Conservation (phyloP, 2,888 invertebrate genomes). For the Ectemnius continuus region DNA sequence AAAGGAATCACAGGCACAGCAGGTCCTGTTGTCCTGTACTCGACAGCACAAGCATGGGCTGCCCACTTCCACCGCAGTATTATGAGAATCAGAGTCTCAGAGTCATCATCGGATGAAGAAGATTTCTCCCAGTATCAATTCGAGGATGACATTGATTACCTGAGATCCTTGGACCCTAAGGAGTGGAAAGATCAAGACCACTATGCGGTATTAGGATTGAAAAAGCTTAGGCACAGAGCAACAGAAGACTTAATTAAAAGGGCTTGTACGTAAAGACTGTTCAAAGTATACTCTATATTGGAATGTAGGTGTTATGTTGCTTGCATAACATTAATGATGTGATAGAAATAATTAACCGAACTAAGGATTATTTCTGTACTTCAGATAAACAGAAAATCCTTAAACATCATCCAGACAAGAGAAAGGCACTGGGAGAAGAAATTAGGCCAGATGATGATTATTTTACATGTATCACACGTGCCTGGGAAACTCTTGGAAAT, state of each 20-base stretch:
- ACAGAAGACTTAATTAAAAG: slow-evolving; percentile 95
- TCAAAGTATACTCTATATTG: slow-evolving; percentile 50
- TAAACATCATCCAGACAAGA: slow-evolving; percentile 98
- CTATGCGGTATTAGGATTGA: slow-evolving; percentile 95
- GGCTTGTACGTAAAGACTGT: slow-evolving; percentile 85
- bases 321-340: slow-evolving; percentile 8
- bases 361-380: slow-evolving; percentile 43
- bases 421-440: slow-evolving; percentile 93
- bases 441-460: slow-evolving; percentile 95
- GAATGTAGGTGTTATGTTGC: slow-evolving; percentile 55
- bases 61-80: slow-evolving; percentile 69
- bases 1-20: slow-evolving; percentile 57
- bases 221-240: slow-evolving; percentile 89
- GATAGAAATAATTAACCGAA: slow-evolving; percentile 19
- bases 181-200: slow-evolving; percentile 99
- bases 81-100: slow-evolving; percentile 56
- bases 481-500: slow-evolving; percentile 94
- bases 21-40: slow-evolving; percentile 71
- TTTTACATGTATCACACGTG: slow-evolving; percentile 98
- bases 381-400: slow-evolving; percentile 89
- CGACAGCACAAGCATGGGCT: slow-evolving; percentile 72
- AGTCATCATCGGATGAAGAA: slow-evolving; percentile 69
- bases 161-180: slow-evolving; percentile 94
- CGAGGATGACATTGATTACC: slow-evolving; percentile 88
- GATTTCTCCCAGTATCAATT: slow-evolving; percentile 78